phyloP scores from a whole-genome alignment of 2,113 vertebrate species.

The Protomyctophum bolini region DNA sequence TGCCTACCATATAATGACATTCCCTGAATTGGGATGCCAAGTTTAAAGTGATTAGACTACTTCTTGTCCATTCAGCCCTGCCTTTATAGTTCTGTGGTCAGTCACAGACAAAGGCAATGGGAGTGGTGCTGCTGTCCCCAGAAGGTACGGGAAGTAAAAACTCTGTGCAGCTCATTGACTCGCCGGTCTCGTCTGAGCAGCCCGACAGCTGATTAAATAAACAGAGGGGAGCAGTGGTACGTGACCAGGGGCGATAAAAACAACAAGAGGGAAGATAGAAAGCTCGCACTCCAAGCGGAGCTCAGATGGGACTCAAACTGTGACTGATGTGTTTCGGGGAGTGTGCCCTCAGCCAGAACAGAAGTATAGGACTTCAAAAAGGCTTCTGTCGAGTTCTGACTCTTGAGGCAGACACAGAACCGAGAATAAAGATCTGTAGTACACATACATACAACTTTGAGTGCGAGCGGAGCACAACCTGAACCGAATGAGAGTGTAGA shows the following conservation, averaged over 20 bases:
- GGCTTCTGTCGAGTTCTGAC: neutral
- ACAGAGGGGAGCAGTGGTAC: constrained; percentile 17
- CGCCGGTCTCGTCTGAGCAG: constrained; percentile 44
- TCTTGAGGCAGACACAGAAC: neutral
- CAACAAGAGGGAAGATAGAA: neutral
- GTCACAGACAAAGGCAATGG: constrained; percentile 26
- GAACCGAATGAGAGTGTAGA: no score
- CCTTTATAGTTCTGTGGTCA: neutral
- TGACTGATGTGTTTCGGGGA: neutral
- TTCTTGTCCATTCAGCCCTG: neutral
- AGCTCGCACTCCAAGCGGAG: neutral
- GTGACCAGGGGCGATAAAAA: neutral
- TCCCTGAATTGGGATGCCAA: no score
- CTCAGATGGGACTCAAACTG: neutral
- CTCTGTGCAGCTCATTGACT: constrained; percentile 19
- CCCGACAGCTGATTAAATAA: constrained; percentile 46
- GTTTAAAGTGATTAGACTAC: neutral
- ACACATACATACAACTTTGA: neutral
- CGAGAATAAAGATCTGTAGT: neutral
- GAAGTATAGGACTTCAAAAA: neutral
- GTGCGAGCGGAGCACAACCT: neutral
- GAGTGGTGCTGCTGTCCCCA: constrained; percentile 37
- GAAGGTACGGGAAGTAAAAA: constrained; percentile 2
- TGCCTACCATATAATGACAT: no score
- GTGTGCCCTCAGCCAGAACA: constrained; percentile 10